Conservation (phyloP, 2,797 vertebrate genomes). For the Hoplostethus mediterraneus region DNA sequence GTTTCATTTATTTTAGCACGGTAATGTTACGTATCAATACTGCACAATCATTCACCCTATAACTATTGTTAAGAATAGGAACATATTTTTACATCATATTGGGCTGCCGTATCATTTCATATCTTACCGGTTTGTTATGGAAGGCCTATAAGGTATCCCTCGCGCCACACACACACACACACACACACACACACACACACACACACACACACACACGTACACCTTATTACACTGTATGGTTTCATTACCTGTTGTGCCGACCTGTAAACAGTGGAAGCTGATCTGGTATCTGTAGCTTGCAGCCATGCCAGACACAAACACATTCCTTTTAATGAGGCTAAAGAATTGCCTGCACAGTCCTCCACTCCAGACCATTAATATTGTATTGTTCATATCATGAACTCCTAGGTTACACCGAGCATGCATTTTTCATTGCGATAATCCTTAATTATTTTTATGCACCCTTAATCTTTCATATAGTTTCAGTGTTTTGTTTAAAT, state of each 20-base stretch:
- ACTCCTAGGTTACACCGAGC: conserved; percentile 82
- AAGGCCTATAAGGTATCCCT: conserved; percentile 35
- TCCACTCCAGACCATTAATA: conserved; percentile 82
- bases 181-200: conserved; percentile 2
- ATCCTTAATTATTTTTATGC: conserved; percentile 85
- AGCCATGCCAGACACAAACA: conserved; percentile 74
- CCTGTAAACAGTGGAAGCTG: conserved; percentile 69
- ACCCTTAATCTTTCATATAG: conserved; percentile 83
- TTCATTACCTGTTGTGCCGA: conserved; percentile 68
- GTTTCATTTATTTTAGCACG: conserved; percentile 2
- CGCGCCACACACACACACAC: conserved; percentile 6
- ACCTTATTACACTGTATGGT: conserved; percentile 52
- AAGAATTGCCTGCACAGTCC: conserved; percentile 67
- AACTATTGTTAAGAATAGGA: background rate
- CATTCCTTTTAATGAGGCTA: conserved; percentile 77
- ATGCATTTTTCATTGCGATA: conserved; percentile 85
- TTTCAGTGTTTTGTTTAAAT: conserved; percentile 84
- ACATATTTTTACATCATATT: conserved; percentile 21
- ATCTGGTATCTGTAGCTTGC: conserved; percentile 77
- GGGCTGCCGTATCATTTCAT: conserved; percentile 21
- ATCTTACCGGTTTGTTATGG: conserved; percentile 34
- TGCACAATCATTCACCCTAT: background rate
- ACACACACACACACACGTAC: conserved; percentile 7
- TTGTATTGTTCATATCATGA: conserved; percentile 85
- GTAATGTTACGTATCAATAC: background rate